Conservation (phyloP, 2,113 vertebrate genomes). For the Ramphastos sulfuratus region DNA sequence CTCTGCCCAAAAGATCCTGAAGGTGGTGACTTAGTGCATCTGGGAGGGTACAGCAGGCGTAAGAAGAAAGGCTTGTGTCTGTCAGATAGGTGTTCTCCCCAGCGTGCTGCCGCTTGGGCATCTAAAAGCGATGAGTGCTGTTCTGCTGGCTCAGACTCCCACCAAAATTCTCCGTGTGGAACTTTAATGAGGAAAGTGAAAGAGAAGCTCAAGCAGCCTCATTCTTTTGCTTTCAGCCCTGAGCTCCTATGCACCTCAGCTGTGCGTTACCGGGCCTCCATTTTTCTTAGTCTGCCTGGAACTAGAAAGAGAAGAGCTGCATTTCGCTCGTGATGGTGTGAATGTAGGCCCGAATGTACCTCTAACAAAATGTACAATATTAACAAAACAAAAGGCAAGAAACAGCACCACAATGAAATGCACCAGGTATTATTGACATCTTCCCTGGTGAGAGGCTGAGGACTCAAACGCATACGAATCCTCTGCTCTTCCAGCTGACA, state of each 20-base stretch:
- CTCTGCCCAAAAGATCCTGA: background rate
- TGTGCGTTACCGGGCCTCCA: background rate
- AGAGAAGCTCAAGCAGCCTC: background rate
- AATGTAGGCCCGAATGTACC: constrained; percentile 18
- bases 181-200: constrained; percentile 51
- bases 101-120: background rate
- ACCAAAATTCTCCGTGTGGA: constrained; percentile 59
- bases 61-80: constrained; percentile 12
- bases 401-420: constrained; percentile 21
- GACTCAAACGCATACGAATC: background rate
- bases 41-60: background rate
- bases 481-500: background rate
- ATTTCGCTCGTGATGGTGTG: background rate
- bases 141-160: constrained; percentile 18
- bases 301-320: constrained; percentile 25
- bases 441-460: constrained; percentile 4
- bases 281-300: constrained; percentile 30
- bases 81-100: background rate
- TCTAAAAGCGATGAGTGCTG: background rate
- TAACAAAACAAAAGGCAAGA: background rate
- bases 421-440: constrained; percentile 38
- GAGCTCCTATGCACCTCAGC: background rate
- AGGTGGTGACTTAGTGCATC: background rate
- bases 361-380: constrained; percentile 45
- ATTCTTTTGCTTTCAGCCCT: constrained; percentile 2